Evolutionary conservation across 2,888 invertebrate genomes (phyloP).

Genomic region (Patella ulyssiponensis): DNA sequence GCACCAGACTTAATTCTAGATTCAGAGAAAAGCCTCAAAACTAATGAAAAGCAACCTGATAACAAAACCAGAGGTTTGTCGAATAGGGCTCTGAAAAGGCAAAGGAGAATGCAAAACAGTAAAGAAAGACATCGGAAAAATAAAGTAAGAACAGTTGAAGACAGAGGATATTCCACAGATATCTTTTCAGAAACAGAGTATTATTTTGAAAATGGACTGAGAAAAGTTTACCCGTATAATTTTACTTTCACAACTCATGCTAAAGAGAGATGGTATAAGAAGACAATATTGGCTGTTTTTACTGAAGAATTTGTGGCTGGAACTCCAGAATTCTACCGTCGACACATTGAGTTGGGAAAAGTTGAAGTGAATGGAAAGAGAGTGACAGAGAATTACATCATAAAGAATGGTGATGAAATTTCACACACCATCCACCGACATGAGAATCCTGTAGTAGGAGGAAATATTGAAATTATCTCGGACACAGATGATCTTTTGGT

Average conservation of each 20-base stretch:
- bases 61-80: not conserved
- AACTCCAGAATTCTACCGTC: conserved; percentile 71
- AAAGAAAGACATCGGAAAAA: not conserved
- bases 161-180: conserved; percentile 9
- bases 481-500: conserved; percentile 99
- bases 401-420: conserved; percentile 93
- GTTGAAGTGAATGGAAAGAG: conserved; percentile 77
- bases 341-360: conserved; percentile 51
- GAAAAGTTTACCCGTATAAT: conserved; percentile 97
- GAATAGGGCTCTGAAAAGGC: not conserved
- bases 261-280: conserved; percentile 93
- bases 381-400: conserved; percentile 90
- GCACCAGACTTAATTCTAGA: too few relatives aligned
- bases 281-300: conserved; percentile 92
- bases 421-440: conserved; percentile 91
- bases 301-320: conserved; percentile 89
- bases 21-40: too few relatives aligned
- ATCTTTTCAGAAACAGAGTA: conserved; percentile 29
- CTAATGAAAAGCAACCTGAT: too few relatives aligned
- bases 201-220: conserved; percentile 77
- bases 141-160: not conserved
- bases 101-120: not conserved
- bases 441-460: conserved; percentile 98
- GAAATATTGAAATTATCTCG: conserved; percentile 92
- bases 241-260: conserved; percentile 97